Base-by-base conservation (phyloP, 1,140 invertebrate species). In the Ctenoplectra terminalis region DNA sequence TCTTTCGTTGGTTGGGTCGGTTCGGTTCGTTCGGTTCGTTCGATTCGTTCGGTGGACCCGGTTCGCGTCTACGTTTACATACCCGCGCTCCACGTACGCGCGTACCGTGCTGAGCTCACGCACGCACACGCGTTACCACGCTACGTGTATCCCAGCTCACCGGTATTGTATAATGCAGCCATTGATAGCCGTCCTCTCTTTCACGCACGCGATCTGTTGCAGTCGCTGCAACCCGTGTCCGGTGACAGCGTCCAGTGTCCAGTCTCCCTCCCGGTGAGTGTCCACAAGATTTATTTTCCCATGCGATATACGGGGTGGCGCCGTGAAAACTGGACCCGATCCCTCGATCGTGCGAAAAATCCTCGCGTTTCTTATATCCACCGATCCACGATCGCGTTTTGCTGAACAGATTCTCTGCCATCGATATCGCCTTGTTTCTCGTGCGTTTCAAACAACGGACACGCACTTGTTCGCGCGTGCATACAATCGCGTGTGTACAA, bases 231-330 rank as follows among this genome's bases (percentile, higher is more conserved):
- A 92, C 89, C 88, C 91, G 90, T 93, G 91, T 93, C 91, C 91
- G 91, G 91, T 93, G 92, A 93, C 91, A 92, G 90, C 89, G 87
- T 92, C 92, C 90, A 92, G 92, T 93, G 92, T 93, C 92, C 92
- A 92, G 89, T 93, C 92, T 92, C 91, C 88, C 90, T 90, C 89
- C 91, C 87, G 87, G 88, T 92, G 90, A 93, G 92, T 93, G 92
- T 91, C 90, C 92, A 88, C 88, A 91, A 93, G 92, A 94, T 93
- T 94, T 93, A 93, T 94, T 91, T 93, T 93, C 91, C 90, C 91
- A 93, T 89, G 90, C 90, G 79, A 90, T 91, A 90, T 90, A 90
- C 88, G 90, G 90, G 90, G 89, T 91, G 85, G 84, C 82, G 74
- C 75, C 78, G 86, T 81, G 88, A 90, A 92, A 91, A 89, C 54